Base-by-base conservation (phyloP, 2,113 vertebrate species). In the Phodopus roborovskii region DNA sequence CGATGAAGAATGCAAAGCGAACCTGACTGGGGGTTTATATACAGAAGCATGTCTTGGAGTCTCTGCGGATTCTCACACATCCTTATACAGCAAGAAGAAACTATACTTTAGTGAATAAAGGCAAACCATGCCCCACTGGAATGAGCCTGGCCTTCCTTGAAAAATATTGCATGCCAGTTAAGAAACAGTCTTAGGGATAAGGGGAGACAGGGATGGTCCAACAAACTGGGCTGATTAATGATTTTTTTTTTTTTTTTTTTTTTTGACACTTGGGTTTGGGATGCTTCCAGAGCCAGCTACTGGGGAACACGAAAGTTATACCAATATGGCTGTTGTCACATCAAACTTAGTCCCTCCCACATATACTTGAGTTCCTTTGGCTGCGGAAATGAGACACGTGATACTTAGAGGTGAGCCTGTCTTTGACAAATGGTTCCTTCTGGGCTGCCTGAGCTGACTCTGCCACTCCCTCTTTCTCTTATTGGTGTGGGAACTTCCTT, bases 41-140 rank as follows among this genome's bases (percentile, higher is more conserved):
- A 30, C 10, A 42, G 70, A 33, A 53, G 66, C 33, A 20, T n/a
- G 20, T 45, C 39, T 39, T 30, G 45, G 5, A 16, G 8, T 3
- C 1, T 66, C 2, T 16, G 17, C 42, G 36, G 16, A 28, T 39
- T 17, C 2, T 12, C 13, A 39, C 2, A 15, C 8, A 3, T 30
- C 36, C 70, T 39, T 39, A 73, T 3, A 42, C 6, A 39, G 16
- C 48, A 81, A 36, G 75, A 56, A 19, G n/a, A 68, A 91, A 50
- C 10, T 11, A 7, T 36, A 8, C 70, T 75, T 39, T 70, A 45
- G 16, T 56, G 68, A 36, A 56, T 30, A 20, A 70, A 81, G 62
- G 62, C 6, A 48, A 45, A 6, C 33, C 24, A 30, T 7, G 1
- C 28, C 28, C 48, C n/a, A 33, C 89, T 58, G 36, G 45, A 56